phyloP scores from a whole-genome alignment of 2,113 vertebrate genomes.

The Sisor rabdophorus region DNA sequence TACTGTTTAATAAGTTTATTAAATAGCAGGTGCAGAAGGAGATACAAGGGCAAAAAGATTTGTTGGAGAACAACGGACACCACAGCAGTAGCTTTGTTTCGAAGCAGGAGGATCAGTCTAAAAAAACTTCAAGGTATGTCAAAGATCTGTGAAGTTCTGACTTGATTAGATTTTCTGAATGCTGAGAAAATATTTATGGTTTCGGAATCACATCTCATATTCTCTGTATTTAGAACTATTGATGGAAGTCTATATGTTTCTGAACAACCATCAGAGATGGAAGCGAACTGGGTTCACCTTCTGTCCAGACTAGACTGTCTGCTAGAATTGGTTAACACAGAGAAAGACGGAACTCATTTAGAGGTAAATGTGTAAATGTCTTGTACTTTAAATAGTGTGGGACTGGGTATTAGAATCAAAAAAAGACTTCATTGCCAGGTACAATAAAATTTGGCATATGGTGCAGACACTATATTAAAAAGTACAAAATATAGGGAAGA shows the following conservation, averaged over 20 bases:
- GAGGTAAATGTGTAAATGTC: constrained; percentile 17
- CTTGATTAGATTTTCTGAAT: background rate
- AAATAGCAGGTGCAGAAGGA: constrained; percentile 62
- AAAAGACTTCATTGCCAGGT: no score
- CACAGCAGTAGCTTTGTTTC: constrained; percentile 38
- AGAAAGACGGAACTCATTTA: constrained; percentile 37
- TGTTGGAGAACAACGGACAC: constrained; percentile 62
- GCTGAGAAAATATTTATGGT: background rate
- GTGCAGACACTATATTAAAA: no score
- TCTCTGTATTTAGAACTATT: background rate
- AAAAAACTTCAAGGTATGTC: constrained; percentile 42
- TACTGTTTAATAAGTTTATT: background rate
- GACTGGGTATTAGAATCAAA: no score
- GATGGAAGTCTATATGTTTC: background rate
- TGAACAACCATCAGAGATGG: constrained; percentile 15
- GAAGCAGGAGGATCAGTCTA: constrained; percentile 26
- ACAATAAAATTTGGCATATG: no score
- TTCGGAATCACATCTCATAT: background rate
- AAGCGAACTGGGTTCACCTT: constrained; percentile 48
- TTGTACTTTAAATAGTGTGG: background rate
- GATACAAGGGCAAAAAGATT: constrained; percentile 63
- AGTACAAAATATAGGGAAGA: no score
- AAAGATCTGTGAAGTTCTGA: background rate
- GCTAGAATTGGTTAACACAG: constrained; percentile 33
- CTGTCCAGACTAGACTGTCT: constrained; percentile 48